A percentile compares a stretch with the other conserved stretches of the same genome.
Evolutionary conservation across 2,888 invertebrate species (phyloP).

Genomic region (Eupithecia inturbata): DNA sequence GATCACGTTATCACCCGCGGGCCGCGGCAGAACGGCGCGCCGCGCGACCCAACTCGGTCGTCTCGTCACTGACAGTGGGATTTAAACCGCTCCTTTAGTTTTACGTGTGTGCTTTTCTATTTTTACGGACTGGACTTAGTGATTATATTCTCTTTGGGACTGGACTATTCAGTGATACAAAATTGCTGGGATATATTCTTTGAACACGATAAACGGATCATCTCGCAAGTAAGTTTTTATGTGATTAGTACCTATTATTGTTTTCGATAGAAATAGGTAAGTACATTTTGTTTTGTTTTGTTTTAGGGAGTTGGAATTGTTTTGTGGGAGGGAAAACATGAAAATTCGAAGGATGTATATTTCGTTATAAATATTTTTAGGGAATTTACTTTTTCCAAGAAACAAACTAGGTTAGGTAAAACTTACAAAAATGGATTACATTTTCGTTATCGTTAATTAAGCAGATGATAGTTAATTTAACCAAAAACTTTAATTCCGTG

Average conservation of each 20-base stretch:
- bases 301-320: background rate
- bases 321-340: background rate
- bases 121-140: background rate
- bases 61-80: slow-evolving; percentile 55
- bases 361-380: background rate
- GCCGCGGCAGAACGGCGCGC: slow-evolving; percentile 73
- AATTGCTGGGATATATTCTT: slow-evolving; percentile 72
- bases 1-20: slow-evolving; percentile 55
- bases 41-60: slow-evolving; percentile 75
- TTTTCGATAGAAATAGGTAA: slow-evolving; percentile 1
- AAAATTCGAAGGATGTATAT: background rate
- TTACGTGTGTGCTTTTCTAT: slow-evolving; percentile 9
- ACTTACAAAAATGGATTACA: background rate
- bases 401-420: too few relatives aligned
- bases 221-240: slow-evolving; percentile 74
- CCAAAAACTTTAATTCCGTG: background rate
- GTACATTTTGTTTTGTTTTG: background rate
- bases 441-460: background rate
- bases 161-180: slow-evolving; percentile 55
- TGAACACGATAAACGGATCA: slow-evolving; percentile 79
- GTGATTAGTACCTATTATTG: slow-evolving; percentile 7
- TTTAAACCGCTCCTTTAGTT: slow-evolving; percentile 1
- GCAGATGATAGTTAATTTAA: background rate
- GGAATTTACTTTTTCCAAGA: background rate
- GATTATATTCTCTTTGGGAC: slow-evolving; percentile 38